These are phyloP conservation scores for Ophraella communa DNA, from an alignment of 2,888 invertebrate genomes.

Conservation along the genomic window DNA sequence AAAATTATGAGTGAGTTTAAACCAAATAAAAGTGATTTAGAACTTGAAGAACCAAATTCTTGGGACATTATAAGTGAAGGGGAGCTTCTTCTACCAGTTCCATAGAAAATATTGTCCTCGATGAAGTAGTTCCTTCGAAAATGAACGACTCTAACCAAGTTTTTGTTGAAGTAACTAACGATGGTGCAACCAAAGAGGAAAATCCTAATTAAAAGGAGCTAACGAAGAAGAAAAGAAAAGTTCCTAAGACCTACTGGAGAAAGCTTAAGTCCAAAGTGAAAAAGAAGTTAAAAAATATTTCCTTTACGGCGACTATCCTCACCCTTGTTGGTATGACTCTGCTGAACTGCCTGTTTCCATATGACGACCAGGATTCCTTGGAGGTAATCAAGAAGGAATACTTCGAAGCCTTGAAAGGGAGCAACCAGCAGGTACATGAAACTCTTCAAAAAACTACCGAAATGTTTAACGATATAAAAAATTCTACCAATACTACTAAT, in stretches of 20 bases:
- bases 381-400: conserved; percentile 24
- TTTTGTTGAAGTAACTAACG: conserved; percentile 16
- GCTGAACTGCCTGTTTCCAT: conserved; percentile 11
- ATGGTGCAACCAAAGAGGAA: neutral
- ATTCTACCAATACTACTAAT: conserved; percentile 13
- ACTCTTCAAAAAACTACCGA: conserved; percentile 29
- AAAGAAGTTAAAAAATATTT: conserved; percentile 7
- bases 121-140: conserved; percentile 28
- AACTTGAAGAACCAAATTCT: conserved; percentile 48
- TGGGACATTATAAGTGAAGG: conserved; percentile 47
- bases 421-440: conserved; percentile 11
- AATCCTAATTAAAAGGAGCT: conserved; percentile 5
- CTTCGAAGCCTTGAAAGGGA: conserved; percentile 1
- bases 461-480: conserved; percentile 20
- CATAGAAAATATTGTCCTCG: no score
- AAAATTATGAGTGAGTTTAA: conserved; percentile 38
- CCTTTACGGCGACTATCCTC: conserved; percentile 5
- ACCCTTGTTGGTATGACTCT: conserved; percentile 19
- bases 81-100: conserved; percentile 23
- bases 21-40: conserved; percentile 45
- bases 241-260: neutral
- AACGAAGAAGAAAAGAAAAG: conserved; percentile 3
- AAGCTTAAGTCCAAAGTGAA: conserved; percentile 12
- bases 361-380: neutral
- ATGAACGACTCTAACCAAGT: conserved; percentile 14